Base-by-base conservation (phyloP, 2,113 vertebrate species). In the Thomomys bottae region DNA sequence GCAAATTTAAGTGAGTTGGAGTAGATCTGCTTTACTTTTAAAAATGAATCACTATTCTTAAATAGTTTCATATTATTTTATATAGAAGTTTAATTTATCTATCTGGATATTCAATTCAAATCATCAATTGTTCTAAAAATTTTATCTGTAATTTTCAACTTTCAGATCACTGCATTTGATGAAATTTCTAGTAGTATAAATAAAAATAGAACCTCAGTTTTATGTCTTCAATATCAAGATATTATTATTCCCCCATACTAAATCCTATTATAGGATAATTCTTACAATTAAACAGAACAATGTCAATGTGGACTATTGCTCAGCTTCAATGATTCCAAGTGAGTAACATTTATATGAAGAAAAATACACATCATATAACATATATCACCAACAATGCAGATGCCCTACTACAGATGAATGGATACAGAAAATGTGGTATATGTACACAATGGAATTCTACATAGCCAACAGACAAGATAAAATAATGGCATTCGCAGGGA, bases 81-180 rank as follows among this genome's bases (percentile, higher is more conserved):
- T 71, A 8, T 12, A 71, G 18, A 15, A 64, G 6, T 23, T 67
- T 66, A 63, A 42, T 2, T 84, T 2, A 23, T 79, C 59, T 77
- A 79, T 67, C 5, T 79, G 57, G 15, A 75, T 23, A 15, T 45
- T 4, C 64, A 70, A 42, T 68, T 83, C 68, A 83, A 68, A 24
- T 54, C 5, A 84, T 42, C 45, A 63, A 0, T 87, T 68, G 24
- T 64, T 84, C 10, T 21, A 75, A 87, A 67, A 89, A 45, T 1
- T 57, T 79, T 14, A 79, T 12, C 15, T 92, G 32, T 36, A 75
- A 21, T 90, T 87, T 64, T 75, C 23, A 45, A 72, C 21, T 93
- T 77, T 32, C 10, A 59, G 32, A 71, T 57, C 1, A 30, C 6
- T 28, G 0, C 71, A 89, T 89, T 75, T 40, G 81, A 49, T 71